Percentiles rank a stretch among this genome's conserved stretches.
phyloP scores from a whole-genome alignment of 2,797 vertebrate species.

The Rhodeus uyekii region DNA sequence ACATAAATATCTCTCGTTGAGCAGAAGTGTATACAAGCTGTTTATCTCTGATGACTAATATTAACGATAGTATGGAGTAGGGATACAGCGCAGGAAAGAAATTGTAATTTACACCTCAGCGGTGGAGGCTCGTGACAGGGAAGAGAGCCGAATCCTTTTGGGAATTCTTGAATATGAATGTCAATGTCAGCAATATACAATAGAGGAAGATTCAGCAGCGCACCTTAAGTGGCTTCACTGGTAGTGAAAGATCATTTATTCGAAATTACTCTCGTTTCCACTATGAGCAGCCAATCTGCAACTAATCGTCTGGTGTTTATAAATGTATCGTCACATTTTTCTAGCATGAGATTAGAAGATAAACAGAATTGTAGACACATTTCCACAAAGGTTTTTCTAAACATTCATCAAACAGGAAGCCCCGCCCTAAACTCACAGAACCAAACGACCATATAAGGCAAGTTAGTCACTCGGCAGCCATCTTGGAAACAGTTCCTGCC shows the following conservation, averaged over 20 bases:
- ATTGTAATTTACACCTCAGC: constrained; percentile 35
- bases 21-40: not conserved
- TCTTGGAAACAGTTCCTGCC: not conserved
- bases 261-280: not conserved
- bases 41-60: constrained; percentile 13
- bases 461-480: not conserved
- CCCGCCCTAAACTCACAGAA: not conserved
- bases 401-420: not conserved
- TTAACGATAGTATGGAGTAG: not conserved
- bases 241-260: not conserved
- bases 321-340: not conserved
- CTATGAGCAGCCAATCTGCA: not conserved
- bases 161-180: constrained; percentile 23
- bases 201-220: not conserved
- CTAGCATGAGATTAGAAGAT: not conserved
- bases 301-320: not conserved
- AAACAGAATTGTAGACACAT: not conserved
- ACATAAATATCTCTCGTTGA: not conserved
- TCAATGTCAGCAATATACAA: constrained; percentile 13
- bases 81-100: not conserved
- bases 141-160: constrained; percentile 15
- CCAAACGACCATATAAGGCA: not conserved
- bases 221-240: not conserved
- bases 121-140: not conserved
- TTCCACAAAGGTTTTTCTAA: not conserved